Percentiles rank a stretch among this genome's conserved stretches.
Conservation (phyloP, 2,797 vertebrate genomes). For the Alectoris magna region DNA sequence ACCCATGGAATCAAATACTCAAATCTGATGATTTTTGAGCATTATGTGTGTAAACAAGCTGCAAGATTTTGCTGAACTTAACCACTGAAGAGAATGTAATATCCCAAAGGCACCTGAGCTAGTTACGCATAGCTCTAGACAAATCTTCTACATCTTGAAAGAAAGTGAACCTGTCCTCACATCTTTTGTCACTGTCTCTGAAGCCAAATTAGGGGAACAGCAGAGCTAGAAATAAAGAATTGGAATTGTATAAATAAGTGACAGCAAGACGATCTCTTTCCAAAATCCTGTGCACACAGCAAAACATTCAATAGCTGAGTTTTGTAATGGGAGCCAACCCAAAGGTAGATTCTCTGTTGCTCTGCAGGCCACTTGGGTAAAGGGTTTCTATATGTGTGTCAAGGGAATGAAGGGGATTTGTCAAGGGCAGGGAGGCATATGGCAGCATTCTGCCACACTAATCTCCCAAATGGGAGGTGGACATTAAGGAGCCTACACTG, state of each 20-base stretch:
- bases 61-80: neutral
- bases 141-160: neutral
- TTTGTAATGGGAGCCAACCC: neutral
- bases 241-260: neutral
- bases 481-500: rapidly evolving
- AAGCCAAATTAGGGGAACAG: neutral
- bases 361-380: neutral
- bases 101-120: neutral
- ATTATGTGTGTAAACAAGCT: neutral
- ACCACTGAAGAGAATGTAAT: neutral
- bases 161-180: neutral
- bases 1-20: neutral
- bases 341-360: neutral
- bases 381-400: neutral
- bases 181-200: neutral
- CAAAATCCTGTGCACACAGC: neutral
- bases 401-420: neutral
- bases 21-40: neutral
- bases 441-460: neutral
- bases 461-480: neutral
- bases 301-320: neutral
- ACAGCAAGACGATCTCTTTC: neutral
- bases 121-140: neutral
- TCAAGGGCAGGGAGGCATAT: neutral
- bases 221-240: neutral